These are phyloP conservation scores for Neotoxoptera formosana DNA, from an alignment of 1,140 invertebrate species.

Conservation along the genomic window DNA sequence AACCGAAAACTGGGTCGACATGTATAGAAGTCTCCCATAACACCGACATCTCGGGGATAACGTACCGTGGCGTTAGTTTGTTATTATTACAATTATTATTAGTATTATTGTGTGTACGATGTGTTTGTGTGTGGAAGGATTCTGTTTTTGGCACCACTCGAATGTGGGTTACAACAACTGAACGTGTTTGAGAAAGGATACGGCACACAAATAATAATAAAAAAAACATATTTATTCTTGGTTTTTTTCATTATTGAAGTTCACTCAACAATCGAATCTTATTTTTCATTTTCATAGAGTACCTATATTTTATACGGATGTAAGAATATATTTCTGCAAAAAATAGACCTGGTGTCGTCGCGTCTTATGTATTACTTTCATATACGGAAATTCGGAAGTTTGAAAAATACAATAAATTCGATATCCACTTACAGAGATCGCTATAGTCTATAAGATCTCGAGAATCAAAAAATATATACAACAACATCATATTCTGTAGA, in stretches of 20 bases:
- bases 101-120: conserved; percentile 40
- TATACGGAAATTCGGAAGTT: background rate
- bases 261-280: conserved; percentile 30
- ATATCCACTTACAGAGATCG: background rate
- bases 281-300: conserved; percentile 34
- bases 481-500: background rate
- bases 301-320: background rate
- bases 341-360: background rate
- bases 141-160: conserved; percentile 50
- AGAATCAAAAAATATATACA: background rate
- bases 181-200: conserved; percentile 49
- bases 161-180: conserved; percentile 49
- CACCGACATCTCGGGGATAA: conserved; percentile 47
- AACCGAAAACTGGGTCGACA: conserved; percentile 54
- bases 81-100: conserved; percentile 50
- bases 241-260: conserved; percentile 6
- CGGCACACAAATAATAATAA: conserved; percentile 24
- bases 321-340: background rate
- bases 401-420: background rate
- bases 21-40: conserved; percentile 3
- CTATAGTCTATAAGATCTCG: background rate
- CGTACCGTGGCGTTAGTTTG: conserved; percentile 47
- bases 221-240: background rate
- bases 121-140: conserved; percentile 12
- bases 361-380: background rate